Evolutionary conservation across 37 sponge, comb jelly and placozoan genomes (phyloP).

Genomic region (Halisarca cf. caerulea): DNA sequence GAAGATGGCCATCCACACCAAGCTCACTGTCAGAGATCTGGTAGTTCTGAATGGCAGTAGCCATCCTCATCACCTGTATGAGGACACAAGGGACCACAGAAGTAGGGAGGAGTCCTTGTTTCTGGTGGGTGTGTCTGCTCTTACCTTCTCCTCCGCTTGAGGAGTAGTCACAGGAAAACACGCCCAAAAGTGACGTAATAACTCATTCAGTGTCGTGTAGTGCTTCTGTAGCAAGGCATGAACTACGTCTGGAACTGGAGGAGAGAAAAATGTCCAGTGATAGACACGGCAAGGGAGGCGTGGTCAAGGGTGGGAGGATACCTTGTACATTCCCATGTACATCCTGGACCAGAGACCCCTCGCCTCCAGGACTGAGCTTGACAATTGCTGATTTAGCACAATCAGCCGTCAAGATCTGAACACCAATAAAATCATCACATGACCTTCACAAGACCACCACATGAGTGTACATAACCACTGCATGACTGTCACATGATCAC

Average conservation of each 20-base stretch:
- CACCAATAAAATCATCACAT: not conserved
- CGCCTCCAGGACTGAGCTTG: not conserved
- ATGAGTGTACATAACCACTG: not conserved
- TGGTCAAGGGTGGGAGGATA: not conserved
- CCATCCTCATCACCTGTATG: conserved; percentile 7
- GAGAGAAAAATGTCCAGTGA: not conserved
- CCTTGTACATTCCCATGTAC: not conserved
- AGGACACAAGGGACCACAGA: too few relatives aligned
- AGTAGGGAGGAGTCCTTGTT: too few relatives aligned
- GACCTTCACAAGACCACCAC: too few relatives aligned
- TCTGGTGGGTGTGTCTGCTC: not conserved
- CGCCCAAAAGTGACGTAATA: conserved; percentile 92
- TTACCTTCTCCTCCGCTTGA: conserved; percentile 79
- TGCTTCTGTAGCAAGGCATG: conserved; percentile 46
- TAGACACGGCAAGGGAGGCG: not conserved
- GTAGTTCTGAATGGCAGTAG: not conserved
- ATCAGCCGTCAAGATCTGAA: not conserved
- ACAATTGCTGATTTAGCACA: too few relatives aligned
- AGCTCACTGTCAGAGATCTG: not conserved
- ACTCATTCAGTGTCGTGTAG: conserved; percentile 66
- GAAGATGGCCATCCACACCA: not conserved
- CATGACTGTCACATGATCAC: not conserved
- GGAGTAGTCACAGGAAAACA: conserved; percentile 80
- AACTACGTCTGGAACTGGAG: conserved; percentile 10
- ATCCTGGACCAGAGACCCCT: not conserved